Evolutionary conservation across 2,797 vertebrate genomes (phyloP).

Genomic region (Ptychobarbus kaznakovi): DNA sequence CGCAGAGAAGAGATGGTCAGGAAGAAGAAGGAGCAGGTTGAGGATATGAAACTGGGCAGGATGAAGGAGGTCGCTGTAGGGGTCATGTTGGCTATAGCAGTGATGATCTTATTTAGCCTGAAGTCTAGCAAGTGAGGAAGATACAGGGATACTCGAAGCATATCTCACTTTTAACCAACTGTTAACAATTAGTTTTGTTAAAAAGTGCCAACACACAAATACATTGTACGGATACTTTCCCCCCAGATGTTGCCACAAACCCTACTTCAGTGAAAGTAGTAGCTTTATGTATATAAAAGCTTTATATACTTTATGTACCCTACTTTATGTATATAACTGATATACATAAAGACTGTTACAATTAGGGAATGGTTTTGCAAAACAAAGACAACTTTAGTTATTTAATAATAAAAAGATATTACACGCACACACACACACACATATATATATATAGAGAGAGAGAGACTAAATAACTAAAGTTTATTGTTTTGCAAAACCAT

Average conservation of each 20-base stretch:
- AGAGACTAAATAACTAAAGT: too few relatives aligned
- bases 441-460: too few relatives aligned
- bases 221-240: background rate
- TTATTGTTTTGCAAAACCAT: background rate
- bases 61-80: conserved; percentile 56
- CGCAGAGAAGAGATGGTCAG: conserved; percentile 67
- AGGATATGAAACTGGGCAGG: conserved; percentile 19
- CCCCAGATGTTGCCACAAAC: background rate
- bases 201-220: background rate
- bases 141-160: background rate
- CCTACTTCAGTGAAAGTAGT: background rate
- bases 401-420: too few relatives aligned
- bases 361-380: background rate
- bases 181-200: background rate
- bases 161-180: background rate
- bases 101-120: conserved; percentile 55
- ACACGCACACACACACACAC: too few relatives aligned
- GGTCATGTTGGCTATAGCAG: conserved; percentile 60
- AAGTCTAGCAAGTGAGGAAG: conserved; percentile 12
- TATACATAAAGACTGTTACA: background rate
- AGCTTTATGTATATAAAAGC: too few relatives aligned
- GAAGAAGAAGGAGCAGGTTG: background rate
- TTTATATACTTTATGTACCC: too few relatives aligned
- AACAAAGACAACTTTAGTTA: background rate
- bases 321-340: too few relatives aligned